These are phyloP conservation scores for Pogonocichla stellata DNA, from an alignment of 2,113 vertebrate species.

Conservation along the genomic window DNA sequence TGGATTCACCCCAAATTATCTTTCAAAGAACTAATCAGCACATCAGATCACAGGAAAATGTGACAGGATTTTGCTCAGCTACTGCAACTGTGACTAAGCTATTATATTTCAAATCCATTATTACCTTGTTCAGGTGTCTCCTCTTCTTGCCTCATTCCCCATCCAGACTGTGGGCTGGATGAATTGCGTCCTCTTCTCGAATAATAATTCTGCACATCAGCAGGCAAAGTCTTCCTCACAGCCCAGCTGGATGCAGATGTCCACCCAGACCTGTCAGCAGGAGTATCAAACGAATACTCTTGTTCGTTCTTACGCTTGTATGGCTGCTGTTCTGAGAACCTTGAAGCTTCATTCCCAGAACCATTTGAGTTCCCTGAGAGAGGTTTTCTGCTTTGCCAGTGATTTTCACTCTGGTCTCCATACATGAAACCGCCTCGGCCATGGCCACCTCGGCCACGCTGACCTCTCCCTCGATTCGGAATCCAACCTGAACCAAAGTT, in stretches of 20 bases:
- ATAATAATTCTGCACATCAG: slow-evolving; percentile 97
- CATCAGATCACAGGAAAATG: background rate
- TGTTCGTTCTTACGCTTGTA: slow-evolving; percentile 83
- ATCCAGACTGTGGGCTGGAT: slow-evolving; percentile 76
- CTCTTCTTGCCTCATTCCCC: slow-evolving; percentile 85
- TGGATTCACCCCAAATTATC: background rate
- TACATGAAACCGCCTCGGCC: slow-evolving; percentile 74
- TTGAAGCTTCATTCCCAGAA: slow-evolving; percentile 85
- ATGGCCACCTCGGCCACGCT: slow-evolving; percentile 70
- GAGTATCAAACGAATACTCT: slow-evolving; percentile 78
- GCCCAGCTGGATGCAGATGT: slow-evolving; percentile 97
- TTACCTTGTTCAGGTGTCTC: slow-evolving; percentile 83
- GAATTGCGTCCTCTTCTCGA: slow-evolving; percentile 87
- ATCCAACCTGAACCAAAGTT: slow-evolving; percentile 76
- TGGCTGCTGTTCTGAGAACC: slow-evolving; percentile 84
- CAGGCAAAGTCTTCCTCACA: slow-evolving; percentile 91
- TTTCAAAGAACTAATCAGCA: background rate
- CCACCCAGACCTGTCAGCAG: slow-evolving; percentile 93
- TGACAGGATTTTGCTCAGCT: background rate
- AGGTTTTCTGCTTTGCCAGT: slow-evolving; percentile 86
- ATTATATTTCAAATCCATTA: background rate
- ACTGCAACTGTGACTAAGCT: background rate
- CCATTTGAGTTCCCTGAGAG: slow-evolving; percentile 87
- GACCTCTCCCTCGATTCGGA: slow-evolving; percentile 77
- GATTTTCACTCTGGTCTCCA: slow-evolving; percentile 81